Evolutionary conservation across 1,140 invertebrate species (phyloP), one percentile per base, ranked within the genome.

Genomic region (Antheraea pernyi): DNA sequence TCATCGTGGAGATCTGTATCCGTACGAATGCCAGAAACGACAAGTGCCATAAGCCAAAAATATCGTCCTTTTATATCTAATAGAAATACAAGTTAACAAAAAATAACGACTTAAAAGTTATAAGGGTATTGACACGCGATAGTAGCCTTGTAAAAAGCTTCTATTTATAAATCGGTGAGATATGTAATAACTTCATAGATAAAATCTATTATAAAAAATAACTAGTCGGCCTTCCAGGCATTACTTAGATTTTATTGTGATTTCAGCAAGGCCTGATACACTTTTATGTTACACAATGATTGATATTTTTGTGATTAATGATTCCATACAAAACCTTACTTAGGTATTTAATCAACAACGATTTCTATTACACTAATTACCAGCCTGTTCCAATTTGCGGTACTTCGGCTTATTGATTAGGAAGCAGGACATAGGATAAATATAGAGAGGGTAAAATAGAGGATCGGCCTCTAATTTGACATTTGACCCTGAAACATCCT

Each of bases 1-100:
- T 80, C 79, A 80, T 77, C 77, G 46, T 39, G 70, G 70, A 72
- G 77, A 76, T 73, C 67, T 75, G 68, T 75, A 63, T 71, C 53
- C 30, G 70, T 69, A 69, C 69, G 61, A 71, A 19, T 58, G 13
- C 69, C 60, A 79, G 69, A 73, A 75, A 70, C 66, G 77, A 79
- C 76, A 75, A 67, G 69, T 76, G 36, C 64, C 68, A 39, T 61
- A 59, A 63, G 59, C 37, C 62, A 64, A n/a, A 68, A 65, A 36
- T 69, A 48, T 48, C 18, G n/a, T 71, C 68, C 70, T 76, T 79
- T 72, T 79, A 77, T 77, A 79, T 77, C 22, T 65, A 46, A 10
- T 68, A 63, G 42, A 70, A 72, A 67, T 70, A 70, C 19, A 64
- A 46, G 37, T 60, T 11, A n/a, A 70, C 39, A 70, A 78, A 73